Conservation (phyloP, 2,797 vertebrate genomes). For the Microtus californicus region DNA sequence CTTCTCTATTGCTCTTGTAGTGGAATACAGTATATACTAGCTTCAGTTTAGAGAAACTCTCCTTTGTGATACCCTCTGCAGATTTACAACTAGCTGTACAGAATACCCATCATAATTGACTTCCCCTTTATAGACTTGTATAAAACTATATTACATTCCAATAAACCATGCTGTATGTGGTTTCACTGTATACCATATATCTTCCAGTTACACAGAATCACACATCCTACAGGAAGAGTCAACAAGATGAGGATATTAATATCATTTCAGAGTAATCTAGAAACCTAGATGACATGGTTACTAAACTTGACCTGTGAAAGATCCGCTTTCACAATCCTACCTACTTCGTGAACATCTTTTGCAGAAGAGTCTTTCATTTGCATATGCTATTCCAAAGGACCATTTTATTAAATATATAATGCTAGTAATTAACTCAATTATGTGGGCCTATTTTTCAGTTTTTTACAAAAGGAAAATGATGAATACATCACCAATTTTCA, state of each 20-base stretch:
- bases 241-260: constrained; percentile 14
- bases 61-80: neutral
- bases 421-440: constrained; percentile 83
- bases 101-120: neutral
- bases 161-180: neutral
- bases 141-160: neutral
- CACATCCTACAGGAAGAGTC: neutral
- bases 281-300: constrained; percentile 57
- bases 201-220: neutral
- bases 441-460: constrained; percentile 49
- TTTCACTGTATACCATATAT: neutral
- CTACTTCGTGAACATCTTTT: constrained; percentile 53
- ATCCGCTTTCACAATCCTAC: constrained; percentile 6
- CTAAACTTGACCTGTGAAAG: constrained; percentile 21
- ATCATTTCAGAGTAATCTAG: constrained; percentile 1
- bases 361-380: constrained; percentile 61
- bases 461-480: constrained; percentile 70
- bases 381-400: constrained; percentile 68
- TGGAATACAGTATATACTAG: neutral
- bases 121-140: neutral
- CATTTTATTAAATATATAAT: constrained; percentile 63
- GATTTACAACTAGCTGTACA: neutral
- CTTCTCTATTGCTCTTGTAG: neutral
- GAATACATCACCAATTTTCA: constrained; percentile 75
- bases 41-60: constrained; percentile 15